These are phyloP conservation scores for Virgularia gustaviana DNA, from an alignment of 92 coral and sea anemone species.

Conservation along the genomic window DNA sequence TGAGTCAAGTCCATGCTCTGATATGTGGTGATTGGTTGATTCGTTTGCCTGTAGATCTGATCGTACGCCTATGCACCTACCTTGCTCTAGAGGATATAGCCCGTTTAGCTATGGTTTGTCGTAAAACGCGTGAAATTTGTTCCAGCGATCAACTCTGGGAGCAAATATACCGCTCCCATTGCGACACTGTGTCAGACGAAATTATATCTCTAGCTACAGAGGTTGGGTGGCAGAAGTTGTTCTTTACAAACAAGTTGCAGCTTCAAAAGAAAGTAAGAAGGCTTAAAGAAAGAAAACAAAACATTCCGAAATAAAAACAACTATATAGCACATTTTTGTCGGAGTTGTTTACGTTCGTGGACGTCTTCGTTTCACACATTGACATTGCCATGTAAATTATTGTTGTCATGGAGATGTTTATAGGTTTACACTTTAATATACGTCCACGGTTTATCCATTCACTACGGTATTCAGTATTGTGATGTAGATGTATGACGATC, in stretches of 20 bases:
- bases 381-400: no score
- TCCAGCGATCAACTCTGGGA: conserved; percentile 95
- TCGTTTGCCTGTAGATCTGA: conserved; percentile 69
- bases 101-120: conserved; percentile 83
- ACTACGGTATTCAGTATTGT: no score
- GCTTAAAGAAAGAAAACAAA: conserved; percentile 58
- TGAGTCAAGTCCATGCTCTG: conserved; percentile 84
- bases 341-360: background rate
- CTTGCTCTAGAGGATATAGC: conserved; percentile 82
- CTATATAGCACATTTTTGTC: background rate
- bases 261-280: conserved; percentile 86
- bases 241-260: conserved; percentile 88
- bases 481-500: no score
- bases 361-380: no score
- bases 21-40: conserved; percentile 98
- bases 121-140: conserved; percentile 80
- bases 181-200: conserved; percentile 79
- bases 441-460: no score
- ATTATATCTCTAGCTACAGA: conserved; percentile 78
- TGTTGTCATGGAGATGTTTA: no score
- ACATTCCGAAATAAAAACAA: background rate
- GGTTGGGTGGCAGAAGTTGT: conserved; percentile 89
- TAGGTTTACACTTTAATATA: no score
- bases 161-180: conserved; percentile 70
- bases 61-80: conserved; percentile 67